These are phyloP conservation scores for Brenthis ino DNA, from an alignment of 2,888 invertebrate species.

Conservation along the genomic window DNA sequence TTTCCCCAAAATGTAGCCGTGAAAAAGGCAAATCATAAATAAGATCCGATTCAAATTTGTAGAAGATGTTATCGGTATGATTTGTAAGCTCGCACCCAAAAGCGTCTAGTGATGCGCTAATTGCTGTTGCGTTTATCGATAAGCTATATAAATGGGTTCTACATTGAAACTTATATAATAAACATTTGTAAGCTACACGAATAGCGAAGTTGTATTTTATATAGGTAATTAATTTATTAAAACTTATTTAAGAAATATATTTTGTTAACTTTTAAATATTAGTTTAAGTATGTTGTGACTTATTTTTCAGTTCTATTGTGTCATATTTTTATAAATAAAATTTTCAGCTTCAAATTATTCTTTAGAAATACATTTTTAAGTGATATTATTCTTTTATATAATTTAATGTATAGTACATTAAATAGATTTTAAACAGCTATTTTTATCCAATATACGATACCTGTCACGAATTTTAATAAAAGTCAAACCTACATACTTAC, in stretches of 20 bases:
- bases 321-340: no score
- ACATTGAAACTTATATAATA: slow-evolving; percentile 37
- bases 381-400: no score
- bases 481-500: slow-evolving; percentile 34
- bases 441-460: slow-evolving; percentile 53
- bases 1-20: slow-evolving; percentile 80
- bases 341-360: no score
- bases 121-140: slow-evolving; percentile 63
- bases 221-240: no score
- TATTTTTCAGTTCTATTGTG: no score
- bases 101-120: slow-evolving; percentile 80
- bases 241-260: no score
- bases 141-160: slow-evolving; percentile 36
- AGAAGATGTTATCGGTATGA: slow-evolving; percentile 82
- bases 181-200: slow-evolving; percentile 27
- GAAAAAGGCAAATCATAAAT: slow-evolving; percentile 83
- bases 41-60: slow-evolving; percentile 84
- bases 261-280: no score
- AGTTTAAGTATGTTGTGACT: no score
- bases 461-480: slow-evolving; percentile 59
- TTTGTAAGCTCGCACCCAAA: slow-evolving; percentile 80
- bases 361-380: no score
- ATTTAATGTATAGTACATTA: slow-evolving; percentile 14
- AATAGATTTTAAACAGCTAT: slow-evolving; percentile 44
- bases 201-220: background rate